phyloP scores from a whole-genome alignment of 2,888 invertebrate species.

The Perizoma affinitatum region DNA sequence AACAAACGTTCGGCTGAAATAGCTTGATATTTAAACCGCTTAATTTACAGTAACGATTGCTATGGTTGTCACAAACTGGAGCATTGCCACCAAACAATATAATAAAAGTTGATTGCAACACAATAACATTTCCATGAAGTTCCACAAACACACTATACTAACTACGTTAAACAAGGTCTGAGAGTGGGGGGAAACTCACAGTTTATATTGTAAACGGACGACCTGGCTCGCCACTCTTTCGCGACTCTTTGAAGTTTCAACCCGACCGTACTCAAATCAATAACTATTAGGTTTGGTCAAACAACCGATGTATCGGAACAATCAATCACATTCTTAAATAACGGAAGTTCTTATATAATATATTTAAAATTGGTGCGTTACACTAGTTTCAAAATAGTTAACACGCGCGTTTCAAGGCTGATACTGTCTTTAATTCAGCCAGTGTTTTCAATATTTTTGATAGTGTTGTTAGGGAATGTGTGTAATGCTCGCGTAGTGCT shows the following conservation, averaged over 20 bases:
- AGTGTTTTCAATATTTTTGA: conserved; percentile 15
- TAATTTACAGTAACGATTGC: no score
- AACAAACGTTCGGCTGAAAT: no score
- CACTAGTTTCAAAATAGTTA: conserved; percentile 23
- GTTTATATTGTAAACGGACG: conserved; percentile 63
- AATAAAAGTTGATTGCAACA: conserved; percentile 29
- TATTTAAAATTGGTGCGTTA: conserved; percentile 16
- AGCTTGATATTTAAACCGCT: no score
- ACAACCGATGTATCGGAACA: conserved; percentile 15
- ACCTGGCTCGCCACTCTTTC: conserved; percentile 57
- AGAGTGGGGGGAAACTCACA: conserved; percentile 60
- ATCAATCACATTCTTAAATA: conserved; percentile 7
- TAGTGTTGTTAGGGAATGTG: conserved; percentile 35
- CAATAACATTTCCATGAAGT: conserved; percentile 39
- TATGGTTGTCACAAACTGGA: no score
- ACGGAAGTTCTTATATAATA: conserved; percentile 13
- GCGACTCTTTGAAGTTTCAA: conserved; percentile 47
- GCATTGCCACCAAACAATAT: conserved; percentile 2
- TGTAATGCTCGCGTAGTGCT: conserved; percentile 41
- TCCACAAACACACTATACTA: conserved; percentile 33
- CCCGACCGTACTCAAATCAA: conserved; percentile 44
- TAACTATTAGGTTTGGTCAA: conserved; percentile 15
- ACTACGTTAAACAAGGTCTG: conserved; percentile 34
- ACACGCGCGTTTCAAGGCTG: conserved; percentile 19
- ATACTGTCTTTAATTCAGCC: conserved; percentile 2